Percentiles rank a stretch among this genome's conserved stretches.
Evolutionary conservation across 2,888 invertebrate genomes (phyloP).

Genomic region (Microctonus aethiopoides): DNA sequence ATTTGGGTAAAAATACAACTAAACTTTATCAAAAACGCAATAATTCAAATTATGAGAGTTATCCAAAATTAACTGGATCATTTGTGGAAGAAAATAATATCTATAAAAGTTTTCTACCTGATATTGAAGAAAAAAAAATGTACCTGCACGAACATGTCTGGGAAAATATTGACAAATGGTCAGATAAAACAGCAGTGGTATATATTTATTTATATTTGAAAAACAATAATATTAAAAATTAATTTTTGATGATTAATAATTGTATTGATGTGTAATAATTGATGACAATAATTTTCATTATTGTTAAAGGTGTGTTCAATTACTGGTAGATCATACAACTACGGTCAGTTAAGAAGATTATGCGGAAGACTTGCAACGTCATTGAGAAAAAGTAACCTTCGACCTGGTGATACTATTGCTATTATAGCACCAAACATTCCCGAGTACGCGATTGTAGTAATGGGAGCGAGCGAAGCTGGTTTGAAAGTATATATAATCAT

Average conservation of each 20-base stretch:
- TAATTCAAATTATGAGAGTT: neutral
- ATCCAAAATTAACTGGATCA: neutral
- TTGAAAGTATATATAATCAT: slow-evolving; percentile 44
- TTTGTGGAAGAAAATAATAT: slow-evolving; percentile 39
- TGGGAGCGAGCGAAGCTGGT: slow-evolving; percentile 53
- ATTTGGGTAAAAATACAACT: neutral
- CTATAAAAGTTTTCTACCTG: slow-evolving; percentile 37
- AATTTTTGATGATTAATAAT: no score
- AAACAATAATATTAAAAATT: neutral
- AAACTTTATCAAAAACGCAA: neutral
- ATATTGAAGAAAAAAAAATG: slow-evolving; percentile 31
- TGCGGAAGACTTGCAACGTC: slow-evolving; percentile 53
- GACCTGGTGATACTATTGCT: slow-evolving; percentile 57
- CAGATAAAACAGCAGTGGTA: slow-evolving; percentile 73
- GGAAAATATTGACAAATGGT: slow-evolving; percentile 75
- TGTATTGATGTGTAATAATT: neutral
- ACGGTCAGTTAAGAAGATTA: slow-evolving; percentile 48
- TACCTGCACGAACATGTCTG: slow-evolving; percentile 72
- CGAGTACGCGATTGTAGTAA: slow-evolving; percentile 51
- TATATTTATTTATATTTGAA: slow-evolving; percentile 43
- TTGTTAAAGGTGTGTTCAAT: slow-evolving; percentile 42
- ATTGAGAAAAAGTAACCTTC: slow-evolving; percentile 52
- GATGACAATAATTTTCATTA: neutral
- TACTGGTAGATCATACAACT: slow-evolving; percentile 56
- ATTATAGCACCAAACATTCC: slow-evolving; percentile 59